Evolutionary conservation across 2,888 invertebrate genomes (phyloP).

Genomic region (Leptinotarsa peninsularis): DNA sequence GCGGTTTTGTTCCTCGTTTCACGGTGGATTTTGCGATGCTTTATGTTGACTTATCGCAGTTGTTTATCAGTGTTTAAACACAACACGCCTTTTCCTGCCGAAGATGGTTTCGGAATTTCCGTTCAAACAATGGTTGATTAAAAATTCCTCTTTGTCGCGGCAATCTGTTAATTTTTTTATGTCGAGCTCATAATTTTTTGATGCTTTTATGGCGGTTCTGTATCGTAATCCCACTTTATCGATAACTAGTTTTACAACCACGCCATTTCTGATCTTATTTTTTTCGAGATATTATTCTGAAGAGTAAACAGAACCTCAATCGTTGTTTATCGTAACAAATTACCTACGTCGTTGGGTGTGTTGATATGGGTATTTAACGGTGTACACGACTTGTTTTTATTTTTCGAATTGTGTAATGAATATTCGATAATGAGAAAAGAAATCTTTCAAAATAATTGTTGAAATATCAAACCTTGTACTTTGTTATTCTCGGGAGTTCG

Average conservation of each 20-base stretch:
- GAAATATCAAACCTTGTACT: too few relatives aligned
- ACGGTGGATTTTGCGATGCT: constrained; percentile 22
- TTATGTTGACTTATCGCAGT: constrained; percentile 15
- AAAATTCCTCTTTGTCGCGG: constrained; percentile 1
- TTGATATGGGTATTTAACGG: constrained; percentile 1
- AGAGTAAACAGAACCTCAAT: constrained; percentile 12
- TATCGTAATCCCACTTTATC: not conserved
- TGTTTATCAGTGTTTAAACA: constrained; percentile 37
- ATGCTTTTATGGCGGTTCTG: not conserved
- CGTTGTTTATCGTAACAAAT: not conserved
- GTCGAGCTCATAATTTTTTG: not conserved
- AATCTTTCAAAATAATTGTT: not conserved
- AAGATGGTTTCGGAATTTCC: constrained; percentile 42
- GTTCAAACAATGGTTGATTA: constrained; percentile 32
- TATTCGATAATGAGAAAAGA: not conserved
- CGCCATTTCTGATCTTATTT: not conserved
- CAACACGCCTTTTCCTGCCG: constrained; percentile 45
- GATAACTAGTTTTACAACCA: constrained; percentile 10
- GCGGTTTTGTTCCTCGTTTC: not conserved
- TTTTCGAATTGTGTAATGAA: not conserved
- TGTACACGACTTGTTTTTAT: not conserved
- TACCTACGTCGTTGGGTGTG: constrained; percentile 7
- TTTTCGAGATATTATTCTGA: not conserved
- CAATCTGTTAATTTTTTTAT: not conserved
- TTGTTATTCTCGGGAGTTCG: too few relatives aligned